Conservation (phyloP, 2,797 vertebrate genomes). For the Syndactyla subalaris region DNA sequence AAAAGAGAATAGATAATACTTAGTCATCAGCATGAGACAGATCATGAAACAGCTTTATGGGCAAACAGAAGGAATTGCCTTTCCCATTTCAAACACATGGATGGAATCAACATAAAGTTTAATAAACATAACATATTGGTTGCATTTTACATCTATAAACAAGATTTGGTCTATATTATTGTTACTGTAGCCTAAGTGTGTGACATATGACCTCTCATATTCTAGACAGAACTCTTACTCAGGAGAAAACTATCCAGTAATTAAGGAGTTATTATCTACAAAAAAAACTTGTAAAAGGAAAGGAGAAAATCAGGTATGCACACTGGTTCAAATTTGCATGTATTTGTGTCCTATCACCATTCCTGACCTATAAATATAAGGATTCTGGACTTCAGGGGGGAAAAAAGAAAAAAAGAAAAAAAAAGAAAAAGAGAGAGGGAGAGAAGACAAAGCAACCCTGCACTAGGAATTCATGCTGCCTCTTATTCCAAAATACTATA, state of each 20-base stretch:
- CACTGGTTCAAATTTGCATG: background rate
- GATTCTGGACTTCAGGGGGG: background rate
- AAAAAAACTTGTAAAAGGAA: background rate
- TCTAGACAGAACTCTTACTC: background rate
- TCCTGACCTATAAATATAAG: background rate
- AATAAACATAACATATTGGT: background rate
- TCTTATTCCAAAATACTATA: slow-evolving; percentile 28
- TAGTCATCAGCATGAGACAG: background rate
- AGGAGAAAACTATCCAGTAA: background rate
- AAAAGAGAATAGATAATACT: background rate
- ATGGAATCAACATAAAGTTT: background rate
- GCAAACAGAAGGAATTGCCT: background rate
- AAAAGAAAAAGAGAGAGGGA: background rate
- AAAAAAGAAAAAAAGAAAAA: fast-evolving
- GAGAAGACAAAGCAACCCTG: background rate
- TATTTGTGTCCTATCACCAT: background rate
- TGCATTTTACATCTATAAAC: background rate
- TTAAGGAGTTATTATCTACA: background rate
- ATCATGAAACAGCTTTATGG: background rate
- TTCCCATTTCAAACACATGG: background rate
- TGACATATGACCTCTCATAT: background rate
- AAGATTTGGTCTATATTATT: background rate
- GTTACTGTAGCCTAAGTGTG: background rate
- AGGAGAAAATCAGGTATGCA: background rate
- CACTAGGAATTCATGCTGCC: background rate